phyloP scores from a whole-genome alignment of 2,113 vertebrate genomes.

The Brachypodius melanocephalos region DNA sequence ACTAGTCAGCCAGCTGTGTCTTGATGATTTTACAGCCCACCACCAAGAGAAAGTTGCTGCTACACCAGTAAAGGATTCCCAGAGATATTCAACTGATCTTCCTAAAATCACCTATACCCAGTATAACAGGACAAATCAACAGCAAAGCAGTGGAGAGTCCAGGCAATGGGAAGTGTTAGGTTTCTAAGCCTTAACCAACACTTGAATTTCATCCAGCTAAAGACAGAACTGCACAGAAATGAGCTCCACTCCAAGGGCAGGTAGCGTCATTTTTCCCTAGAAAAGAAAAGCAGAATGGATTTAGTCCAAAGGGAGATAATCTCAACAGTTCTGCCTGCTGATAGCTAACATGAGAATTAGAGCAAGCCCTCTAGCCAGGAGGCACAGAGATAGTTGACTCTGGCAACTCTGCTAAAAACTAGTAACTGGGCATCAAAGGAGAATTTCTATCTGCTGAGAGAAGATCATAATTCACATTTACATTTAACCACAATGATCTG shows the following conservation, averaged over 20 bases:
- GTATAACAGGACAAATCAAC: background rate
- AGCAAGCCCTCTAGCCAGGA: background rate
- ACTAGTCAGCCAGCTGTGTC: background rate
- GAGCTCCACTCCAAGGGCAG: background rate
- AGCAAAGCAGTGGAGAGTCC: background rate
- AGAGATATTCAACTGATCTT: background rate
- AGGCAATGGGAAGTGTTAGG: background rate
- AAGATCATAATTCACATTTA: background rate
- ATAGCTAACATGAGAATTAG: background rate
- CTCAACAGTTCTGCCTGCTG: background rate
- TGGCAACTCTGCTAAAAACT: background rate
- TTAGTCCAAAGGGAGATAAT: background rate
- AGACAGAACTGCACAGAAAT: background rate
- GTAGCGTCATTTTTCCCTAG: background rate
- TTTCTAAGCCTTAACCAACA: background rate
- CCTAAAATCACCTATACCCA: background rate
- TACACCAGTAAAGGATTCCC: background rate
- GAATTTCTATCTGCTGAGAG: background rate
- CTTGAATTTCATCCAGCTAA: background rate
- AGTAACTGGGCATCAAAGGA: background rate
- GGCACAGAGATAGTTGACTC: background rate
- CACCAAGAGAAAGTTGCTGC: background rate
- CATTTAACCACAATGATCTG: background rate
- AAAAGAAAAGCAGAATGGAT: background rate
- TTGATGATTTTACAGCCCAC: background rate